Evolutionary conservation across 2,888 invertebrate genomes (phyloP), one percentile per base, ranked within the genome.

Genomic region (Nomada lathburiana): DNA sequence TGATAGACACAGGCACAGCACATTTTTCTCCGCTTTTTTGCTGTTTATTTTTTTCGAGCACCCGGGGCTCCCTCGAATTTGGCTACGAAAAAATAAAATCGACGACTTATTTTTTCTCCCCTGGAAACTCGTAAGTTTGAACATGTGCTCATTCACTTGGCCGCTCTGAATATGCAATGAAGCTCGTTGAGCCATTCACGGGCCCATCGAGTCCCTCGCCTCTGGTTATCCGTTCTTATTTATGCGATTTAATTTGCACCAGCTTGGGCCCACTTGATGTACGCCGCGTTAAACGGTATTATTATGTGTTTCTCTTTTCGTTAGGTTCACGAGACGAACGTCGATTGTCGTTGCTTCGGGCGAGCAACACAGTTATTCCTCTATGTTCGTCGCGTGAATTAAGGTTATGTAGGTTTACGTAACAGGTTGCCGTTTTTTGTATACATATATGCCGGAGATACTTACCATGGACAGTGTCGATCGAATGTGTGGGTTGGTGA

Each of bases 161-260:
- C 65, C 13, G 13, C 29, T 3, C 13, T 52, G 65, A 65, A 65
- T 65, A 65, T 52, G 52, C 65, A 52, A 65, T 26, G 29, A 65
- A 29, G 9, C 65, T 29, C 29, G 26, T 65, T 65, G 29, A 18
- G 65, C 52, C n/a, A 36, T 29, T 52, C 65, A 16, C 2, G 26
- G 64, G 26, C 26, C 26, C 26, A 2, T n/a, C 16, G 23, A 2
- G 16, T 18, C 26, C 44, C 26, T 18, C 47, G 18, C 23, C 47
- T 3, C 26, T 50, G 64, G 11, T 50, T 50, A 50, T 64, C 64
- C n/a, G 47, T 18, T 50, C 64, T 64, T 29, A 64, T 64, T 64
- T 26, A 26, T 26, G 50, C 23, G 11, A 64, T 26, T 64, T 64
- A n/a, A 50, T 64, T 64, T 50, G 18, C 47, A 26, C 26, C 57